Base-by-base conservation (phyloP, 2,888 invertebrate genomes). In the Frankliniella fusca region DNA sequence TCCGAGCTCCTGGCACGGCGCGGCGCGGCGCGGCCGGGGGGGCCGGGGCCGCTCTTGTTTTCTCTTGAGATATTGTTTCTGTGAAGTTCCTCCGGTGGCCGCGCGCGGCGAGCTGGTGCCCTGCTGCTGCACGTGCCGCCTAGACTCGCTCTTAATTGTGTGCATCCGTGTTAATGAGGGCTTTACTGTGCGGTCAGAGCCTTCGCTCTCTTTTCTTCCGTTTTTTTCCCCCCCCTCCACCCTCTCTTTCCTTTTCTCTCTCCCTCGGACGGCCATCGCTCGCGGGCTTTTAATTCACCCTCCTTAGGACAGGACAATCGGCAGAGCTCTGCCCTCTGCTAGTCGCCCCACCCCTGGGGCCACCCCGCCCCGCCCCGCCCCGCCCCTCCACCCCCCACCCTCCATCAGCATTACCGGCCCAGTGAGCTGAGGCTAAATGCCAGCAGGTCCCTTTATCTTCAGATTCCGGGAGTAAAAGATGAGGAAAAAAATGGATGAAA, bases 381-480 rank as follows among this genome's bases (percentile, higher is more conserved):
- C 38, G 38, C 38, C 38, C 38, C 38, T 2, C 38, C 38, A 2
- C 38, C 38, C 38, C 38, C 38, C 38, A 5, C 38, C 38, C 38
- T 38, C 38, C 38, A 38, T 38, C 38, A 23, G 70, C 70, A 76
- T 76, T 76, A 76, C 70, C 70, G 70, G 27, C 23, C 70, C 70
- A 76, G 70, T 76, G 70, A 27, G 27, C 70, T 27, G 70, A 12
- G 27, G 70, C 70, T 76, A 70, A 70, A 70, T 23, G 70, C 20
- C 70, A 27, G 27, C 70, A 76, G 70, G 70, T 70, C 70, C 70
- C 70, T 70, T 70, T 70, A 76, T 76, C 70, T 76, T 18, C 61
- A 61, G 61, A 61, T 61, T 61, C 61, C 61, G 61, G 61, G 38
- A 38, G 38, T 38, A 38, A 38, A 38, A 38, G 61, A 15, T 7